Conservation (phyloP, 2,113 vertebrate genomes). For the Salminus brasiliensis region DNA sequence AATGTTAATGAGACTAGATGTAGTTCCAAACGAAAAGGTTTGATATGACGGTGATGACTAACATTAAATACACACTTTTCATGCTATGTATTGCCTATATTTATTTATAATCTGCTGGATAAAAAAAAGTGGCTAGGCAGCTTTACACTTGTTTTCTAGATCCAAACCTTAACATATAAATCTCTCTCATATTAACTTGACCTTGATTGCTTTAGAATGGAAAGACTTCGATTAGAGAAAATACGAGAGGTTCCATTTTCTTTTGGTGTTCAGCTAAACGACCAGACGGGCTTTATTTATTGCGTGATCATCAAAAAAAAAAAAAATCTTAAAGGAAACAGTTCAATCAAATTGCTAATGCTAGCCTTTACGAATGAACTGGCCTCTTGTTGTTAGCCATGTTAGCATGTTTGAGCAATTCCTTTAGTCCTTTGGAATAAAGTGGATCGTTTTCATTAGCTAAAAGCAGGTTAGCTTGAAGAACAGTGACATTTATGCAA, state of each 20-base stretch:
- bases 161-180: background rate
- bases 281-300: background rate
- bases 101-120: background rate
- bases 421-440: background rate
- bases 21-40: too few relatives aligned
- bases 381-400: too few relatives aligned
- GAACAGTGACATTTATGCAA: too few relatives aligned
- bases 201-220: background rate
- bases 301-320: background rate
- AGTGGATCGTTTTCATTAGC: background rate
- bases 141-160: background rate
- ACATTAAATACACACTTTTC: background rate
- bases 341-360: background rate
- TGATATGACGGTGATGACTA: background rate
- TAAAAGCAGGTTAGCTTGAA: background rate
- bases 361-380: too few relatives aligned
- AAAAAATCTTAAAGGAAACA: background rate
- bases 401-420: too few relatives aligned
- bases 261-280: slow-evolving; percentile 7
- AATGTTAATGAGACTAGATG: too few relatives aligned
- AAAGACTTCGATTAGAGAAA: background rate
- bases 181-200: background rate
- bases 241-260: background rate
- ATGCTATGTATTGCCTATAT: background rate
- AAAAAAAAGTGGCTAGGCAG: background rate